phyloP scores from a whole-genome alignment of 2,888 invertebrate species.

The Apotomis betuletana region DNA sequence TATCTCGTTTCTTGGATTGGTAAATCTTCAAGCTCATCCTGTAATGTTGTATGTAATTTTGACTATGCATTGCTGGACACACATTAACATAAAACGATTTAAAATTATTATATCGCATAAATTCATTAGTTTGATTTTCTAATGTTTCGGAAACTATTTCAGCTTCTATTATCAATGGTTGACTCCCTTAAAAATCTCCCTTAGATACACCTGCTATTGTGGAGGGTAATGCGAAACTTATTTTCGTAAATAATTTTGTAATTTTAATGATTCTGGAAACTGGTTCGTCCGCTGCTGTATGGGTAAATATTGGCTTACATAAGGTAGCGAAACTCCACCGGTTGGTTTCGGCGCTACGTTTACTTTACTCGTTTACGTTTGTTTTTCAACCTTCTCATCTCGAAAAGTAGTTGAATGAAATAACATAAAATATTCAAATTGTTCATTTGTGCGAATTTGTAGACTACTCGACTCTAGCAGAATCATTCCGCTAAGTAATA shows the following conservation, averaged over 20 bases:
- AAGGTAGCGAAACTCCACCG: slow-evolving; percentile 11
- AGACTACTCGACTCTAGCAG: not conserved
- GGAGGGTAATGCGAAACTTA: not conserved
- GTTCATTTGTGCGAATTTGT: not conserved
- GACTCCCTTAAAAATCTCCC: no score
- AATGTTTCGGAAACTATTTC: no score
- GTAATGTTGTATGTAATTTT: not conserved
- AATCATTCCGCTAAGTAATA: not conserved
- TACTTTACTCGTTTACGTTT: slow-evolving; percentile 17
- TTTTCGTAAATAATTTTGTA: slow-evolving; percentile 7
- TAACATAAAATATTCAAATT: not conserved
- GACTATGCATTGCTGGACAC: no score
- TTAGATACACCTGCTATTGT: no score
- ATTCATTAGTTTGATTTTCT: no score
- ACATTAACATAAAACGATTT: no score
- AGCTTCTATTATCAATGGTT: no score
- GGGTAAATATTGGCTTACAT: slow-evolving; percentile 27
- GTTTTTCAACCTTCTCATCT: slow-evolving; percentile 10
- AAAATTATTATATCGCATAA: no score
- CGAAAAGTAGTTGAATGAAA: not conserved
- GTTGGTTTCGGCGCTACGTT: slow-evolving; percentile 16
- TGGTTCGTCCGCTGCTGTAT: slow-evolving; percentile 12
- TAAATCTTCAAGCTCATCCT: not conserved
- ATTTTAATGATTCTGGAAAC: slow-evolving; percentile 10
- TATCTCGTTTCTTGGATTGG: not conserved